Percentiles rank a stretch among this genome's conserved stretches.
These are phyloP conservation scores for Setipinna tenuifilis DNA, from an alignment of 2,797 vertebrate species.

Conservation along the genomic window DNA sequence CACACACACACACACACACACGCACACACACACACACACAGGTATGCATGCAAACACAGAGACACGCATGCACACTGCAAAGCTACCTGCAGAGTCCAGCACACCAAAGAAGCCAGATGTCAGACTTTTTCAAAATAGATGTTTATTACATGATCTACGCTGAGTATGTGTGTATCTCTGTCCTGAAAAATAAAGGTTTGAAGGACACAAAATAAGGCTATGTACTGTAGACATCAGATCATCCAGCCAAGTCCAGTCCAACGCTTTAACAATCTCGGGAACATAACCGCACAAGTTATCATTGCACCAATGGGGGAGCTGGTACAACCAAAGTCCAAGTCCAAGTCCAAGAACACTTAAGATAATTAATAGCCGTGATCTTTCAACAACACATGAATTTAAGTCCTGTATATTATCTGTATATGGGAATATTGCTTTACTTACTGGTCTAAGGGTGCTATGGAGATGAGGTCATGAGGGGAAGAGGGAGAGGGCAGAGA, in stretches of 20 bases:
- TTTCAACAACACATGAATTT: not conserved
- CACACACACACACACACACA: not conserved
- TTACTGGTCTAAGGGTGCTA: not conserved
- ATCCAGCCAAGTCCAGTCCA: not conserved
- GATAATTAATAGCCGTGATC: not conserved
- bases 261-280: not conserved
- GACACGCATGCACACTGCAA: too few relatives aligned
- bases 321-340: not conserved
- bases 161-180: constrained; percentile 4
- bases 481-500: not conserved
- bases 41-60: too few relatives aligned
- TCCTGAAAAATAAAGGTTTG: constrained; percentile 15
- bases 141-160: constrained; percentile 12
- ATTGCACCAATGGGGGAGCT: not conserved
- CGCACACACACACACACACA: not conserved
- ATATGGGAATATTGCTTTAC: not conserved
- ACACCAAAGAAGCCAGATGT: not conserved
- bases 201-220: constrained; percentile 13
- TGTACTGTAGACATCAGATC: constrained; percentile 11
- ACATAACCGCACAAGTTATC: not conserved
- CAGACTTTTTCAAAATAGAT: constrained; percentile 1
- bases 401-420: not conserved
- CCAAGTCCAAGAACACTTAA: not conserved
- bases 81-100: not conserved
- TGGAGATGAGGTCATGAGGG: not conserved